Evolutionary conservation across 2,888 invertebrate genomes (phyloP).

Genomic region (Callyntrura guangdongensis): DNA sequence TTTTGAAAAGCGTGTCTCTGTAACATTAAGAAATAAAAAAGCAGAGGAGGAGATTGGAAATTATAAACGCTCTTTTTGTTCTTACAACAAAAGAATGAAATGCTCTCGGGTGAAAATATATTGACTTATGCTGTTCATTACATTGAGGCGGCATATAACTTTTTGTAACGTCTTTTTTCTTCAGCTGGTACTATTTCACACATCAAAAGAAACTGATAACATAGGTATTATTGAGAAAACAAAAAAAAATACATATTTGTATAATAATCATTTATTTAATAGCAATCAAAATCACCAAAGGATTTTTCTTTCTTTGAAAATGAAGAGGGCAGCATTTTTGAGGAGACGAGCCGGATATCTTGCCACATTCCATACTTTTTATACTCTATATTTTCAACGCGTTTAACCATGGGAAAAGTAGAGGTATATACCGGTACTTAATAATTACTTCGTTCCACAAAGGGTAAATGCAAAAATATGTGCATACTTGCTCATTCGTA

Average conservation of each 20-base stretch:
- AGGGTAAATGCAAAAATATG: too few relatives aligned
- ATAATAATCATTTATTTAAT: conserved; percentile 61
- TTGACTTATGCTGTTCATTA: neutral
- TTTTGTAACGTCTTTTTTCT: too few relatives aligned
- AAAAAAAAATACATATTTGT: conserved; percentile 24
- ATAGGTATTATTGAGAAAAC: neutral
- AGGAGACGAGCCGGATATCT: conserved; percentile 67
- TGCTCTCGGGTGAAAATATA: neutral
- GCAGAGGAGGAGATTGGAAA: conserved; percentile 14
- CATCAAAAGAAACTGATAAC: neutral
- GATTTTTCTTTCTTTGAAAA: conserved; percentile 41
- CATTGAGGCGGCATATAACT: too few relatives aligned
- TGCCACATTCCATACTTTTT: conserved; percentile 57
- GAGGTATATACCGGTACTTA: conserved; percentile 51
- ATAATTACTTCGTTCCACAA: conserved; percentile 64
- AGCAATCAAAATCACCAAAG: conserved; percentile 46
- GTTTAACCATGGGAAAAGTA: conserved; percentile 69
- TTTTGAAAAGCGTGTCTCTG: conserved; percentile 12
- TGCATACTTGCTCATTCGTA: neutral
- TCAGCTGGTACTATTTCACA: neutral
- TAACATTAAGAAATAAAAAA: neutral
- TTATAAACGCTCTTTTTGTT: neutral
- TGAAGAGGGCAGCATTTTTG: conserved; percentile 65
- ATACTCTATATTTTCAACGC: conserved; percentile 29
- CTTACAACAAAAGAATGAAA: neutral